A percentile compares a stretch with the other conserved stretches of the same genome.
Conservation (phyloP, 1,140 invertebrate genomes). For the Neocloeon triangulifer region DNA sequence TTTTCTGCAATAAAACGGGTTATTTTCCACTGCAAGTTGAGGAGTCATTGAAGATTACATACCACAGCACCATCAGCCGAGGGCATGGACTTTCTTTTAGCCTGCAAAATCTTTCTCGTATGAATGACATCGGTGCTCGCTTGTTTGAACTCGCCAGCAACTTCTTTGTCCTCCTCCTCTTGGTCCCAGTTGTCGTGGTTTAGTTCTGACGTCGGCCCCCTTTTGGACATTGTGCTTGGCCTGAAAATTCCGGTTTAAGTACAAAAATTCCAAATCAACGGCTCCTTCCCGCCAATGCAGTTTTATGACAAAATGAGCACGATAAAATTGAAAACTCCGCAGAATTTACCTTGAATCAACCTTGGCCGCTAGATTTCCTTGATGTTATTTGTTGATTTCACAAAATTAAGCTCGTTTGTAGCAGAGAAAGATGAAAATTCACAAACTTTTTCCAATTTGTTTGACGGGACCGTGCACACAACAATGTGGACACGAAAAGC, state of each 20-base stretch:
- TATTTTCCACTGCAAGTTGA: slow-evolving; percentile 5
- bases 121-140: slow-evolving; percentile 46
- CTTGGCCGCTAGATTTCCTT: no score
- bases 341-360: no score
- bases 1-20: slow-evolving; percentile 8
- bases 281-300: no score
- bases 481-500: no score
- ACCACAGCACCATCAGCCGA: slow-evolving; percentile 8
- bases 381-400: no score
- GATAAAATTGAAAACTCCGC: no score
- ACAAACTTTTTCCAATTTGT: no score
- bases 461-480: no score
- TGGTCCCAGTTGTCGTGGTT: slow-evolving; percentile 82
- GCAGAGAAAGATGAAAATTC: no score
- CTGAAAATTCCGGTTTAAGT: neutral
- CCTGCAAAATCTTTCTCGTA: slow-evolving; percentile 51
- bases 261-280: no score
- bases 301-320: no score
- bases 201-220: slow-evolving; percentile 48
- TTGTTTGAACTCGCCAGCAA: slow-evolving; percentile 40
- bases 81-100: slow-evolving; percentile 28
- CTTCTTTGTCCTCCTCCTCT: slow-evolving; percentile 56
- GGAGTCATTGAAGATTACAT: slow-evolving; percentile 8
- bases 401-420: no score
- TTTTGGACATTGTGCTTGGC: slow-evolving; percentile 42